Base-by-base conservation (phyloP, 2,888 invertebrate species). In the Nymphalis c-album region DNA sequence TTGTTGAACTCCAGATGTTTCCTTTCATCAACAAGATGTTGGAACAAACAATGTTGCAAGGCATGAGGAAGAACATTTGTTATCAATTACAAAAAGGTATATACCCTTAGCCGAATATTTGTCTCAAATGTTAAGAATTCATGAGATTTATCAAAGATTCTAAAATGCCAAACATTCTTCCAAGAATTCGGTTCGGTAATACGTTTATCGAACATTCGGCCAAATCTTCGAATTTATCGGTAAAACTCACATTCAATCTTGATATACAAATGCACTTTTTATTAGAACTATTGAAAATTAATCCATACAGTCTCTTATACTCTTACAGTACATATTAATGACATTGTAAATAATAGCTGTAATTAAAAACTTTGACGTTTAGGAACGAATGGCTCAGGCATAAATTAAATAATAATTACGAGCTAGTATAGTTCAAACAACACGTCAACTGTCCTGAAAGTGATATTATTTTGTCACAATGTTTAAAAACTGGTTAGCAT, bases 321-420 rank as follows among this genome's bases (percentile, higher is more conserved):
- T 55, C 53, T 55, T 55, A 55, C 53, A 55, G 53, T 55, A 26
- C 17, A 31, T 55, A 55, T 55, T 55, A 55, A 55, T 55, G 26
- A 55, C 53, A 55, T 17, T 55, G 53, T 55, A 55, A 55, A 55
- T 55, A 55, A 55, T 55, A 55, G 53, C 26, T 55, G 53, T 55
- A 55, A 55, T 55, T 55, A 31, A 31, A 31, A 55, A 55, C 53
- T 55, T 16, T 55, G 22, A 55, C n/a, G 17, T 31, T 55, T 26
- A 26, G 26, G 31, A 55, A 31, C 4, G 26, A 26, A 8, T 51
- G 17, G 26, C n/a, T 53, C 7, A 26, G 31, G 16, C 26, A 20
- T 16, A 53, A 48, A 63, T 7, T n/a, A 22, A 64, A 64, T 59
- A 59, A 64, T 40, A 26, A 26, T 10, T 1, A 16, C 45, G n/a